Percentiles rank a stretch among this genome's conserved stretches.
Evolutionary conservation across 2,888 invertebrate genomes (phyloP).

Genomic region (Ctenicera cuprea): DNA sequence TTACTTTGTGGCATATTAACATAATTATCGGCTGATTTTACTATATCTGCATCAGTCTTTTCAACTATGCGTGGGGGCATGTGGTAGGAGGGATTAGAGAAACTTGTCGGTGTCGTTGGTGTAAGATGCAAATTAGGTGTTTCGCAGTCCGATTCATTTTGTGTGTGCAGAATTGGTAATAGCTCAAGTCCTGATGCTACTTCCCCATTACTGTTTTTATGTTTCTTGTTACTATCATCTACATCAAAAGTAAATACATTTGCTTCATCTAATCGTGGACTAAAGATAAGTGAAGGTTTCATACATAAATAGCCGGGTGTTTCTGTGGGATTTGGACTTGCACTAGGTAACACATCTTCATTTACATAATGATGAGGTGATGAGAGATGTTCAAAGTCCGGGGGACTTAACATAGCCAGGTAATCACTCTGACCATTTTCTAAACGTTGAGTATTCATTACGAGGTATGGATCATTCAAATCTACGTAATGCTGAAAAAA

Average conservation of each 20-base stretch:
- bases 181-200: slow-evolving; percentile 70
- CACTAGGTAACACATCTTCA: slow-evolving; percentile 70
- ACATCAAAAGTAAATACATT: slow-evolving; percentile 74
- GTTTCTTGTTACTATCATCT: slow-evolving; percentile 67
- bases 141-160: slow-evolving; percentile 66
- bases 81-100: slow-evolving; percentile 70
- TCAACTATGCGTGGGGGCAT: slow-evolving; percentile 62
- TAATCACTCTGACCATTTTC: slow-evolving; percentile 81
- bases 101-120: slow-evolving; percentile 62
- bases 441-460: slow-evolving; percentile 79
- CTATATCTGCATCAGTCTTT: slow-evolving; percentile 58
- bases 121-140: slow-evolving; percentile 49
- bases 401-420: slow-evolving; percentile 85
- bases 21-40: slow-evolving; percentile 73
- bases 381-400: slow-evolving; percentile 81
- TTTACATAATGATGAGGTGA: slow-evolving; percentile 77
- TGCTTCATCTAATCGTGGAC: slow-evolving; percentile 73
- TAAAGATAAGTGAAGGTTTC: slow-evolving; percentile 77
- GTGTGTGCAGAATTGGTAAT: slow-evolving; percentile 75
- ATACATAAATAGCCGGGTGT: slow-evolving; percentile 79
- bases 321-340: slow-evolving; percentile 66
- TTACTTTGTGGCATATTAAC: slow-evolving; percentile 75
- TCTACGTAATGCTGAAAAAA: slow-evolving; percentile 95
- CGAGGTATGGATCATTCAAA: slow-evolving; percentile 86
- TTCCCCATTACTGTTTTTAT: slow-evolving; percentile 56